Evolutionary conservation across 2,113 vertebrate species (phyloP).

Genomic region (Typhlomys cinereus): DNA sequence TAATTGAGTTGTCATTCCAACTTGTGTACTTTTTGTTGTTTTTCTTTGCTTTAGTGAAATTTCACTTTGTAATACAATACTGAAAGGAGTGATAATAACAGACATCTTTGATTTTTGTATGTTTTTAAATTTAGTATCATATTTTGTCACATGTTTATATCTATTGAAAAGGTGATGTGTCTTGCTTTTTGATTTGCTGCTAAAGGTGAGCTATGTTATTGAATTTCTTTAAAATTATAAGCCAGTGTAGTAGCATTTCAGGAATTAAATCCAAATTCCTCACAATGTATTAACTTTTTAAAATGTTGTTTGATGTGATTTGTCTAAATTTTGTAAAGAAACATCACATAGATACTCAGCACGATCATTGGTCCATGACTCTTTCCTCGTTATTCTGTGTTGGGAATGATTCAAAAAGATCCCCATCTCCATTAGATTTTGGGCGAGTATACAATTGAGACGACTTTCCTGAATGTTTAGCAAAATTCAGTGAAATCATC

Average conservation of each 20-base stretch:
- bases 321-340: background rate
- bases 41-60: background rate
- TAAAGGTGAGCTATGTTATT: background rate
- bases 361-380: background rate
- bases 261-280: background rate
- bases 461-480: conserved; percentile 9
- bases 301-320: background rate
- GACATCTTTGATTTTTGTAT: background rate
- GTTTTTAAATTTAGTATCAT: background rate
- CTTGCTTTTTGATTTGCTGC: background rate
- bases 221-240: background rate
- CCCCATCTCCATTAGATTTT: background rate
- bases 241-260: background rate
- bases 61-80: background rate
- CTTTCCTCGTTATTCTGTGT: background rate
- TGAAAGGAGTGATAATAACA: background rate
- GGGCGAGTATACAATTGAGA: background rate
- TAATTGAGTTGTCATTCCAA: background rate
- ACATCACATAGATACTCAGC: background rate
- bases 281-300: background rate
- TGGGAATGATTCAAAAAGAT: background rate
- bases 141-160: background rate
- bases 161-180: background rate
- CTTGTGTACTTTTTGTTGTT: background rate
- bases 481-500: background rate